These are phyloP conservation scores for Hypomecis atomaria DNA, from an alignment of 2,888 invertebrate species.

Conservation along the genomic window DNA sequence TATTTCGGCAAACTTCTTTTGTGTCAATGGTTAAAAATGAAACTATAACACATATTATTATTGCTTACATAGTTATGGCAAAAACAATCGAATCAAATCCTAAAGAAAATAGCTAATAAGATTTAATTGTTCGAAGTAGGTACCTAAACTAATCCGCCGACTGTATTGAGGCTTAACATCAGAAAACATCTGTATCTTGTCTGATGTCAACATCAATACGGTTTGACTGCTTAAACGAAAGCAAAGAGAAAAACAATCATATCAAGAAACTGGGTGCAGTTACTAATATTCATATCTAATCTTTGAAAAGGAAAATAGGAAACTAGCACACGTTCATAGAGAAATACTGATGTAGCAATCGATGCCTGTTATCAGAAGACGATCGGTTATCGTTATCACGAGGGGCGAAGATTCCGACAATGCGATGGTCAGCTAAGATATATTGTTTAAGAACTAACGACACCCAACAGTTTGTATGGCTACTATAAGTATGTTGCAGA, in stretches of 20 bases:
- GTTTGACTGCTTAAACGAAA: too few relatives aligned
- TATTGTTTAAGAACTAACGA: not conserved
- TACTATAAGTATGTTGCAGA: not conserved
- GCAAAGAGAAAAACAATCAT: not conserved
- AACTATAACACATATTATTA: too few relatives aligned
- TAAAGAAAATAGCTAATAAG: too few relatives aligned
- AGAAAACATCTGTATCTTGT: too few relatives aligned
- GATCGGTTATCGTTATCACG: conserved; percentile 22
- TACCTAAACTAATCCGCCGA: too few relatives aligned
- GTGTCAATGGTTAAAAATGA: too few relatives aligned
- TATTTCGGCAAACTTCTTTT: too few relatives aligned
- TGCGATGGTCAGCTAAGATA: conserved; percentile 11
- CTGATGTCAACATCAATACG: too few relatives aligned
- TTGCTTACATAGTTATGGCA: too few relatives aligned
- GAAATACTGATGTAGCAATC: conserved; percentile 20
- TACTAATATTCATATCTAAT: conserved; percentile 1
- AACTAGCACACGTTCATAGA: conserved; percentile 12
- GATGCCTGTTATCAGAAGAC: conserved; percentile 14
- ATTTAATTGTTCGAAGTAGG: too few relatives aligned
- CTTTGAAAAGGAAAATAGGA: conserved; percentile 16
- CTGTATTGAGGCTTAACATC: too few relatives aligned
- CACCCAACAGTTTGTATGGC: not conserved
- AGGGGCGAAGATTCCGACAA: conserved; percentile 16
- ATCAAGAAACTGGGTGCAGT: not conserved
- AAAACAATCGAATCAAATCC: too few relatives aligned